phyloP scores from a whole-genome alignment of 1,140 invertebrate genomes.

The Hyles vespertilio region DNA sequence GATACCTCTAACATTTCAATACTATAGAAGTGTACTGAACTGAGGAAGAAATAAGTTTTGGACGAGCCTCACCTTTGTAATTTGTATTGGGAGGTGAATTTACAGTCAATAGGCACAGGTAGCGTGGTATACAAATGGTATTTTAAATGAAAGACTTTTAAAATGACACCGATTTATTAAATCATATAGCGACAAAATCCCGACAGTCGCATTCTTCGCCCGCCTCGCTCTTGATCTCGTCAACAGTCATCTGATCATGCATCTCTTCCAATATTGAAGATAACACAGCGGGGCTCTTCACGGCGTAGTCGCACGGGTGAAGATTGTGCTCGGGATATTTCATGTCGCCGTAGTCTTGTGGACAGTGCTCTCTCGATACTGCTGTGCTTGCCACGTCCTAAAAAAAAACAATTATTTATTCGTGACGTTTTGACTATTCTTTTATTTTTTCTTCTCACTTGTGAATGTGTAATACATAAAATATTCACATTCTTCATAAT shows the following conservation, averaged over 20 bases:
- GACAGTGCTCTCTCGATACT: conserved; percentile 24
- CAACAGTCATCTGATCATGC: conserved; percentile 48
- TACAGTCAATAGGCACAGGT: too few relatives aligned
- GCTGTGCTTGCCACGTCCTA: conserved; percentile 30
- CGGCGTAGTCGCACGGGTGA: conserved; percentile 4
- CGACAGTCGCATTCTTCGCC: conserved; percentile 27
- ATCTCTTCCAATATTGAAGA: conserved; percentile 46
- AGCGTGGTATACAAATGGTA: too few relatives aligned
- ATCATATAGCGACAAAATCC: conserved; percentile 27
- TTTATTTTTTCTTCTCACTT: neutral
- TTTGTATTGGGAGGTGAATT: too few relatives aligned
- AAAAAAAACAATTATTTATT: conserved; percentile 1
- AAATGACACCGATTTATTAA: conserved; percentile 6
- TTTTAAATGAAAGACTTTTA: too few relatives aligned
- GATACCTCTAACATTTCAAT: too few relatives aligned
- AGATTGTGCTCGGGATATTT: conserved; percentile 9
- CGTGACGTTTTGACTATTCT: neutral
- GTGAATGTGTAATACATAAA: neutral
- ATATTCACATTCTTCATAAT: too few relatives aligned
- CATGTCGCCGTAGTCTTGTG: conserved; percentile 18
- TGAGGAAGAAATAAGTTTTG: too few relatives aligned
- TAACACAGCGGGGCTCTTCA: conserved; percentile 7
- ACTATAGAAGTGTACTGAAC: too few relatives aligned
- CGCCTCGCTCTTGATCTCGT: conserved; percentile 36
- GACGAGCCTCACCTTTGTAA: too few relatives aligned